Base-by-base conservation (phyloP, 2,888 invertebrate genomes). In the Caenorhabditis angaria region DNA sequence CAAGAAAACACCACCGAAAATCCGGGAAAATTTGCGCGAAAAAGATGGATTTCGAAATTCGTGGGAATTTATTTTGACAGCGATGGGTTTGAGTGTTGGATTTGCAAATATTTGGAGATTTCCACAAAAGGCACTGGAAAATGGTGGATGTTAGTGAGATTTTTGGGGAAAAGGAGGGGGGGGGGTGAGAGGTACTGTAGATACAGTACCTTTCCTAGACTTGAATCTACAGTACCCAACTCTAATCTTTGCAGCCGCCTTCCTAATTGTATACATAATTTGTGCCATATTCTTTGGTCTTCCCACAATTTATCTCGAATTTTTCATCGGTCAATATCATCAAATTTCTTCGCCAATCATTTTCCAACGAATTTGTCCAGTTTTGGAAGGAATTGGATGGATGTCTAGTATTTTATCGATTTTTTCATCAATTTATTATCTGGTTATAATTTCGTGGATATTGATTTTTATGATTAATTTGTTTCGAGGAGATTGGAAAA, bases 331-430 rank as follows among this genome's bases (percentile, higher is more conserved):
- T 55, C 87, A 88, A 71, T 82, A 61, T 41, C 28, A 53, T 18
- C 28, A 55, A 18, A 35, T 27, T 18, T 62, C 63, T 14, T 63
- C 68, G 20, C 68, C 68, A n/a, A 41, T 59, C 27, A 8, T 59
- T 1, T 68, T 63, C 35, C 41, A 60, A 48, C 20, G 68, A 54
- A 59, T 63, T 14, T 58, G 58, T 63, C 63, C 68, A 22, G 48
- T 63, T 22, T 20, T 63, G 20, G 61, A 68, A 48, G 65, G 65
- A 47, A 93, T 94, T 82, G 96, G 95, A 70, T 90, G 96, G 83
- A 94, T 94, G 70, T 94, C 94, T 88, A 94, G 95, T 77, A 92
- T 95, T 88, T 93, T 95, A 88, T 95, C 95, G 80, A 94, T 95
- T 90, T 90, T 61, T 27, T 69, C 82, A n/a, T 71, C 76, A 3